Evolutionary conservation across 2,113 vertebrate species (phyloP), one percentile per base, ranked within the genome.

Genomic region (Grus americana): DNA sequence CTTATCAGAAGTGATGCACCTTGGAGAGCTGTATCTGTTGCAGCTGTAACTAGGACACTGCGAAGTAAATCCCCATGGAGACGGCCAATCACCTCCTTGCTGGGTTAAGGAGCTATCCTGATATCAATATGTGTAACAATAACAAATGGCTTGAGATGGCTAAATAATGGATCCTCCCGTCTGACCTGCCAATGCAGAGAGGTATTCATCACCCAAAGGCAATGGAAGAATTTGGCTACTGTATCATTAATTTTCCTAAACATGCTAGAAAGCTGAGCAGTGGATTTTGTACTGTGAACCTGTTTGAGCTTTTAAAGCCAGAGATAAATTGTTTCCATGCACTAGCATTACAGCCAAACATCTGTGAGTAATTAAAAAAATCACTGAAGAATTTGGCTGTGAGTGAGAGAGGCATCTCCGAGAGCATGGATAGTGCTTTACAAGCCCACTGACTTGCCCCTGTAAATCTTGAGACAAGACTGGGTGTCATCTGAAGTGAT

Each of bases 11-110:
- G 79, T 58, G 71, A 55, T 94, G 87, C 49, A 82, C 83, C 82
- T 95, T 62, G 57, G 63, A 70, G 71, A 91, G 61, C 71, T 74
- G 66, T 94, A 71, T 94, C 86, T 1, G 0, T 93, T 70, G 58
- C 92, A 59, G 80, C 86, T 92, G 66, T 95, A 96, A 95, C 94
- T 85, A 52, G 66, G 85, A 93, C 87, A 88, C 97, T 95, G 91
- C 94, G 95, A 96, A 92, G 85, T 91, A 96, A 97, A 97, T 98
- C 97, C 96, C 98, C 92, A 95, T 97, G 97, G 98, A 97, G 98
- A 98, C 29, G 2, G 92, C 97, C 86, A 97, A 24, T 97, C 82
- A 36, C 92, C 62, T 92, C 42, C 81, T 96, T 15, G 29, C 92
- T 94, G 94, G 93, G 95, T 95, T 97, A 95, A 84, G 96, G 91